phyloP scores from a whole-genome alignment of 2,113 vertebrate genomes.

The Silurus glanis region DNA sequence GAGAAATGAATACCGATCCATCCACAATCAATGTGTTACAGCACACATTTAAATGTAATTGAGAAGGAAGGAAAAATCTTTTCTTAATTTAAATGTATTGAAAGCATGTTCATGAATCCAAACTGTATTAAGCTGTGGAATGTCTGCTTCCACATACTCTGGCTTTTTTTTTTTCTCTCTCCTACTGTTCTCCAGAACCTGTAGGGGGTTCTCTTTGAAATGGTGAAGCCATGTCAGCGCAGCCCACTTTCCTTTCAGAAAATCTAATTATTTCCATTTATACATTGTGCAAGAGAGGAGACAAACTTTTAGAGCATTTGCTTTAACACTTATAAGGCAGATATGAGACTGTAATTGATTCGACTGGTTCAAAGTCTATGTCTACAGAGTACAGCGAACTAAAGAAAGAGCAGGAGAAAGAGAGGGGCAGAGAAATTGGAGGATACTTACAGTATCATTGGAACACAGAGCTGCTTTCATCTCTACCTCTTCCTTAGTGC shows the following conservation, averaged over 20 bases:
- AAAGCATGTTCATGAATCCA: neutral
- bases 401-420: slow-evolving; percentile 10
- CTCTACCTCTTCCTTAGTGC: slow-evolving; percentile 24
- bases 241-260: slow-evolving; percentile 2
- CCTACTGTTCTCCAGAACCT: neutral
- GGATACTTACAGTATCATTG: slow-evolving; percentile 18
- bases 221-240: neutral
- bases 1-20: neutral
- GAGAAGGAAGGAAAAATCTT: neutral
- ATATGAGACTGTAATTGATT: slow-evolving; percentile 41
- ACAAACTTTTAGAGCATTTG: slow-evolving; percentile 20
- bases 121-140: neutral
- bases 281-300: slow-evolving; percentile 12
- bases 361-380: slow-evolving; percentile 26
- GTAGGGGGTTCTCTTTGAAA: slow-evolving; percentile 28
- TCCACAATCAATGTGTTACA: neutral
- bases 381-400: neutral
- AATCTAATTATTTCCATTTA: slow-evolving; percentile 6
- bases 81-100: neutral
- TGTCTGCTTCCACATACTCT: neutral
- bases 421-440: slow-evolving; percentile 16
- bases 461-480: slow-evolving; percentile 43
- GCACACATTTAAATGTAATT: neutral
- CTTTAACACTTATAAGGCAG: slow-evolving; percentile 41
- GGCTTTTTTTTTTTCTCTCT: neutral